These are phyloP conservation scores for Glyptemys insculpta DNA, from an alignment of 2,797 vertebrate genomes.

Conservation along the genomic window DNA sequence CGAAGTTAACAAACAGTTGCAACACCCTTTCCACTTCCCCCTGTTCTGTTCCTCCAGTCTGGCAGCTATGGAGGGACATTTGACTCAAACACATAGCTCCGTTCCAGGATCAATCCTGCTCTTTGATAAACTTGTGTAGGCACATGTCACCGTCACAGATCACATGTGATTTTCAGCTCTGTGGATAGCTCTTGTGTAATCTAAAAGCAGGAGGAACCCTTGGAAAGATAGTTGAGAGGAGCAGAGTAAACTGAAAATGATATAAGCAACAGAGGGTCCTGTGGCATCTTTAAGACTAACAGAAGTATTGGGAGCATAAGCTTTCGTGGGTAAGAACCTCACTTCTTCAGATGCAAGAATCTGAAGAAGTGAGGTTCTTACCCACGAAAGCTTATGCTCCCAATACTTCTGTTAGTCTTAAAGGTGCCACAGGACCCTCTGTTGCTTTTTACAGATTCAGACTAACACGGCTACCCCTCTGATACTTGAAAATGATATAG, in stretches of 20 bases:
- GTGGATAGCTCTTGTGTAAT: background rate
- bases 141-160: background rate
- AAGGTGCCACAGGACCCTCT: no score
- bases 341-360: no score
- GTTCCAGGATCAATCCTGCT: background rate
- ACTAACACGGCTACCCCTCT: no score
- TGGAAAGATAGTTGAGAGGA: background rate
- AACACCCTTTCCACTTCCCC: background rate
- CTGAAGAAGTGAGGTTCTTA: no score
- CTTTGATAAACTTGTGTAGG: background rate
- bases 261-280: no score
- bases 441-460: no score
- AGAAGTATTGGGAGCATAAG: no score
- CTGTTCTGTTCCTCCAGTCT: background rate
- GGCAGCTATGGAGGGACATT: background rate
- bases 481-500: background rate
- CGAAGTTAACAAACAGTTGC: background rate
- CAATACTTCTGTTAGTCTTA: no score
- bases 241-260: background rate
- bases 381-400: no score
- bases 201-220: background rate
- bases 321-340: no score
- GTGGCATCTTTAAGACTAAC: no score
- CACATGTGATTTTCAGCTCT: background rate
- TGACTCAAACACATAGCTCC: background rate